phyloP scores from a whole-genome alignment of 2,113 vertebrate species.

The Willisornis vidua region DNA sequence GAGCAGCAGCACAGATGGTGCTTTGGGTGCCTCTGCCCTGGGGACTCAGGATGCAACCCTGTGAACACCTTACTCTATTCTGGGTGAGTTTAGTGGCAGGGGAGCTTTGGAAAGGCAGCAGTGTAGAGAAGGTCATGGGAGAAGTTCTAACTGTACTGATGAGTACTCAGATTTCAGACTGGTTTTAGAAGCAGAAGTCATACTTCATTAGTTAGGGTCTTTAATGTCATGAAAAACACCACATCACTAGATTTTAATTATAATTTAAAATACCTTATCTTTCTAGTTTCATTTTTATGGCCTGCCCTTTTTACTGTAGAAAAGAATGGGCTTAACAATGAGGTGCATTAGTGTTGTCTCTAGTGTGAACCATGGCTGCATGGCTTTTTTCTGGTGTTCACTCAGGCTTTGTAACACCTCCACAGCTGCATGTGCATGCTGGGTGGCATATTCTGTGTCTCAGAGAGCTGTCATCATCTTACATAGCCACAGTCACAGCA shows the following conservation, averaged over 20 bases:
- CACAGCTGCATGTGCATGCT: neutral
- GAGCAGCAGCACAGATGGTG: neutral
- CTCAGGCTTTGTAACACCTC: neutral
- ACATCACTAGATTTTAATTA: neutral
- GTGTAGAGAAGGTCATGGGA: neutral
- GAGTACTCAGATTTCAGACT: neutral
- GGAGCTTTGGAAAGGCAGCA: neutral
- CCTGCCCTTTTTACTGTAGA: neutral
- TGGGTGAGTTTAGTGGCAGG: neutral
- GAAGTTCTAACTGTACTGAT: neutral
- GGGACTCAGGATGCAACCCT: neutral
- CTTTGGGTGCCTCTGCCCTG: neutral
- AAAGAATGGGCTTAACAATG: neutral
- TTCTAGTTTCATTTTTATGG: neutral
- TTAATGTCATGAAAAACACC: neutral
- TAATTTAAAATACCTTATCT: neutral
- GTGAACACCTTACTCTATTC: rapidly evolving
- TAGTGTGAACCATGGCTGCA: neutral
- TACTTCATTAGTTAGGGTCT: neutral
- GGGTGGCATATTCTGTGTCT: neutral
- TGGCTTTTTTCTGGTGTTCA: neutral
- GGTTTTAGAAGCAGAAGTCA: neutral
- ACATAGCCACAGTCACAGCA: neutral
- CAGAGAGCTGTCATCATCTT: neutral
- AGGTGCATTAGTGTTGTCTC: neutral